Evolutionary conservation across 2,113 vertebrate genomes (phyloP), one percentile per base, ranked within the genome.

Genomic region (Phalacrocorax aristotelis): DNA sequence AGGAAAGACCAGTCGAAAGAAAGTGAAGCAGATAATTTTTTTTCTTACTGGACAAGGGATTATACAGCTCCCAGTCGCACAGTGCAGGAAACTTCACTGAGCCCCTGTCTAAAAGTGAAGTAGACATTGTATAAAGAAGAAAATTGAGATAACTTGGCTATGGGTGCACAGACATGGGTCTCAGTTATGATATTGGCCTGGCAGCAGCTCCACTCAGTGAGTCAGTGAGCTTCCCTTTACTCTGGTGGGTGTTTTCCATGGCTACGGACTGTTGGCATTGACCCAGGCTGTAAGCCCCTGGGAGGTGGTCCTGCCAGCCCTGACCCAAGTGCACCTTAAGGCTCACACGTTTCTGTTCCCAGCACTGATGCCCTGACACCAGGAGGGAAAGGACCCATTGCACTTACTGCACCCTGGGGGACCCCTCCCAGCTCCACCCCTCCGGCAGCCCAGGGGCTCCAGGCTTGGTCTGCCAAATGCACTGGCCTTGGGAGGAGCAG

Each of bases 331-430:
- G 36, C 29, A 74, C 52, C 29, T 79, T 51, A 40, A 19, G 19
- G 44, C 40, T 69, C 52, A 27, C 0, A 0, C 1, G 0, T 54
- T 72, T 84, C 76, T 75, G 12, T 15, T 49, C 61, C 46, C 70
- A 89, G 65, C 15, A 15, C 22, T 0, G 1, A 32, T 60, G 25
- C 21, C 16, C 17, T 78, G 42, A 36, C 2, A 16, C 23, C n/a
- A 42, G 68, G 25, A 83, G 5, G 20, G 22, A n/a, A 84, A 69
- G 21, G 30, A 51, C 9, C 15, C 16, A 2, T 20, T 25, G 15
- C 20, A 14, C 12, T 27, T 70, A 15, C 38, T 81, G 51, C 9
- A 27, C 7, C 48, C 25, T 2, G 0, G 18, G 23, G 11, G 1
- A 7, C 3, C 15, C 27, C 21, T 84, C 26, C 38, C 48, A 89